phyloP scores from a whole-genome alignment of 2,113 vertebrate genomes.

The Macroglossus sobrinus region DNA sequence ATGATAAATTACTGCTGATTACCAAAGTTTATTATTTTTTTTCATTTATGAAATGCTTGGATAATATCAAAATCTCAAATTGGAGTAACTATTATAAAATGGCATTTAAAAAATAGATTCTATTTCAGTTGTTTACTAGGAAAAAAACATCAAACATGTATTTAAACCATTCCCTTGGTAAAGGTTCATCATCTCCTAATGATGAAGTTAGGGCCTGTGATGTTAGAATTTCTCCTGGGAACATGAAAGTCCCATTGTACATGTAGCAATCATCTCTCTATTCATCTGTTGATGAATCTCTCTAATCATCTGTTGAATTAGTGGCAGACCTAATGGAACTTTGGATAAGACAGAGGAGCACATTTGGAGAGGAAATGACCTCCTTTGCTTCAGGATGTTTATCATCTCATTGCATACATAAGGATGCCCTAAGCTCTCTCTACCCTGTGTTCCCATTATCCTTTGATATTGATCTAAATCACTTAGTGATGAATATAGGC shows the following conservation, averaged over 20 bases:
- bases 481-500: conserved; percentile 33
- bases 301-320: neutral
- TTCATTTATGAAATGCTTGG: neutral
- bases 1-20: neutral
- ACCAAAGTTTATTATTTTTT: neutral
- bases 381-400: neutral
- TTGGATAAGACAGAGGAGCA: neutral
- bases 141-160: neutral
- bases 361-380: neutral
- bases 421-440: neutral
- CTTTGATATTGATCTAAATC: conserved; percentile 56
- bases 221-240: conserved; percentile 1
- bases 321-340: neutral
- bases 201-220: neutral
- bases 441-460: neutral
- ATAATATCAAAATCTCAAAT: neutral
- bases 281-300: conserved; percentile 5
- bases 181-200: neutral
- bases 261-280: neutral
- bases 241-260: neutral
- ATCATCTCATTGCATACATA: neutral
- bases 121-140: neutral
- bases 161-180: neutral
- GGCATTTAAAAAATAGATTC: neutral
- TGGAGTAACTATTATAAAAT: neutral